Evolutionary conservation across 2,888 invertebrate species (phyloP).

Genomic region (Stegophylla sp.): DNA sequence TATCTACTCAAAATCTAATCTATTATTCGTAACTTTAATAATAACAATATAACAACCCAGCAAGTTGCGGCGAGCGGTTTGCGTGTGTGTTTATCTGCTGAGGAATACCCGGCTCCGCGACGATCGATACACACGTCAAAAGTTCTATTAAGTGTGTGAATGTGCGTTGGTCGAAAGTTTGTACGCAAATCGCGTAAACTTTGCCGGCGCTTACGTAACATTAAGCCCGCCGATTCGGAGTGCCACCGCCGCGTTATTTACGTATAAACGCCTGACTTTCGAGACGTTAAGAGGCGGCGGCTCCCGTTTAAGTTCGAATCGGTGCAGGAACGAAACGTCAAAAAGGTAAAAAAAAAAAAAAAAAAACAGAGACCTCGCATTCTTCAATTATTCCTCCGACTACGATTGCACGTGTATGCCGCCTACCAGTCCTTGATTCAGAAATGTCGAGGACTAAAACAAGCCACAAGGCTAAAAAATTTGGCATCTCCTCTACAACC

Average conservation of each 20-base stretch:
- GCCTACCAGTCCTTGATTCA: too few relatives aligned
- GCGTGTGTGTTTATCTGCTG: background rate
- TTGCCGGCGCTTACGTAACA: background rate
- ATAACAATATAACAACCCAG: background rate
- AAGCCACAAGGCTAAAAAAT: too few relatives aligned
- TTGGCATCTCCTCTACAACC: too few relatives aligned
- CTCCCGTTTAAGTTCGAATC: too few relatives aligned
- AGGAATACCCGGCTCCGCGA: background rate
- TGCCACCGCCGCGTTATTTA: background rate
- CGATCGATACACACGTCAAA: constrained; percentile 18
- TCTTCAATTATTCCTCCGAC: too few relatives aligned
- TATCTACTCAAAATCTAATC: constrained; percentile 25
- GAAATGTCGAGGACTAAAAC: too few relatives aligned
- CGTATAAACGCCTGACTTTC: background rate
- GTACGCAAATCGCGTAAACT: background rate
- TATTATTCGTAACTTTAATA: background rate
- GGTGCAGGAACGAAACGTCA: too few relatives aligned
- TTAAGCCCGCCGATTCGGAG: background rate
- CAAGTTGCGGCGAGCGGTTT: background rate
- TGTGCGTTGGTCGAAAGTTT: background rate
- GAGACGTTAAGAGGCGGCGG: too few relatives aligned
- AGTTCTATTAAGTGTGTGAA: background rate
- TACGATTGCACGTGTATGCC: too few relatives aligned
- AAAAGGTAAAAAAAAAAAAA: too few relatives aligned
- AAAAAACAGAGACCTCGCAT: too few relatives aligned